These are phyloP conservation scores for Sitodiplosis mosellana DNA, from an alignment of 1,140 invertebrate species.

Conservation along the genomic window DNA sequence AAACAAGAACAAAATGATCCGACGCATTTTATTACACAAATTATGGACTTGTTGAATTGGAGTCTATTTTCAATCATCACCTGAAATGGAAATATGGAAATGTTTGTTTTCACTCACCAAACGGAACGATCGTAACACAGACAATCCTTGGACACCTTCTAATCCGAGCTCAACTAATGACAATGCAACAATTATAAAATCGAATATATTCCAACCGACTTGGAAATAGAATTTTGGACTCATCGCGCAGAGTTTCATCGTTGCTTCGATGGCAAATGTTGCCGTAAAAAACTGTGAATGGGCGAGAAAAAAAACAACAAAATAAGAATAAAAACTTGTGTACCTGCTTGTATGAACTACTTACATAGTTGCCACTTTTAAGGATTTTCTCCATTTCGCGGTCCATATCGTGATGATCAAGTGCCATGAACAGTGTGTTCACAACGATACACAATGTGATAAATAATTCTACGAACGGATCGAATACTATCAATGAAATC, in stretches of 20 bases:
- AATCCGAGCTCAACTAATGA: conserved; percentile 85
- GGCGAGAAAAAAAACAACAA: background rate
- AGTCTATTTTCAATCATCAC: no score
- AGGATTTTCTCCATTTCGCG: conserved; percentile 66
- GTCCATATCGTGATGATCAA: conserved; percentile 91
- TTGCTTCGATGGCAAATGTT: conserved; percentile 93
- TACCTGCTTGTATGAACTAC: conserved; percentile 20
- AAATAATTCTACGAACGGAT: conserved; percentile 95
- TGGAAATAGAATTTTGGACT: conserved; percentile 95
- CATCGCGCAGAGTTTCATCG: conserved; percentile 87
- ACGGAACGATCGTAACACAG: conserved; percentile 91
- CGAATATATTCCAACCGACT: conserved; percentile 98
- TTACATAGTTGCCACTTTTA: conserved; percentile 87
- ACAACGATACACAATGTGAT: conserved; percentile 96
- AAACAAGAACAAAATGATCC: no score
- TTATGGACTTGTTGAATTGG: no score
- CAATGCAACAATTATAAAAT: conserved; percentile 93
- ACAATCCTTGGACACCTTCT: conserved; percentile 85
- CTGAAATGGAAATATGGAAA: no score
- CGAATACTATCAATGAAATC: conserved; percentile 82
- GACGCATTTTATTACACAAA: no score
- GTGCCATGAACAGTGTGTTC: conserved; percentile 95
- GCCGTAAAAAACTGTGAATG: conserved; percentile 84
- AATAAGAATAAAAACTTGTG: background rate
- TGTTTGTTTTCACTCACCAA: conserved; percentile 54